phyloP scores from a whole-genome alignment of 1,140 invertebrate species.

The Drosophila nigrodunni region DNA sequence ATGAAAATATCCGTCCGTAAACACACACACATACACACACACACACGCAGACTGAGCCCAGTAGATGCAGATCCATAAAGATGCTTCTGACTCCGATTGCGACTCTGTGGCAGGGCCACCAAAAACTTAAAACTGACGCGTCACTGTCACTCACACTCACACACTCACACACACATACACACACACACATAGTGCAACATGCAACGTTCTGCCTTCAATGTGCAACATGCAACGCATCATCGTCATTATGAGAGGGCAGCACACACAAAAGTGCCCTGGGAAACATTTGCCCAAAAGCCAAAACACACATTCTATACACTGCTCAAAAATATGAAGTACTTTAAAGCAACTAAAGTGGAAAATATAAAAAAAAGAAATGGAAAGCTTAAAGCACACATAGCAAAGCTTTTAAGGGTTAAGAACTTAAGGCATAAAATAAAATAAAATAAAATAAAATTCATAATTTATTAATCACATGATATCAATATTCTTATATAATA shows the following conservation, averaged over 20 bases:
- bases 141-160: constrained; percentile 77
- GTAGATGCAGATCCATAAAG: constrained; percentile 43
- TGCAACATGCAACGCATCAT: constrained; percentile 67
- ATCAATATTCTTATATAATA: too few relatives aligned
- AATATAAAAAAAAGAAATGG: too few relatives aligned
- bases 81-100: constrained; percentile 20
- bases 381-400: too few relatives aligned
- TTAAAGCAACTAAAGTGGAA: too few relatives aligned
- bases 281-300: constrained; percentile 54
- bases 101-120: constrained; percentile 40
- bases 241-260: constrained; percentile 63
- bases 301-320: constrained; percentile 3
- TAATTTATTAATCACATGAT: too few relatives aligned
- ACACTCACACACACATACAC: constrained; percentile 49
- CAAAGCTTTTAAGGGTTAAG: too few relatives aligned
- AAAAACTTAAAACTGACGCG: constrained; percentile 73
- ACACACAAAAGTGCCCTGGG: constrained; percentile 63
- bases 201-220: background rate
- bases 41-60: constrained; percentile 16
- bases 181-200: constrained; percentile 53
- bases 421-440: too few relatives aligned
- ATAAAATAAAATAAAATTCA: too few relatives aligned
- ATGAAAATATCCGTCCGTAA: constrained; percentile 84
- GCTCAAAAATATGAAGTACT: background rate
- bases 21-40: constrained; percentile 53